Evolutionary conservation across 64 coral and sea anemone genomes (phyloP).

Genomic region (Hydrozoanthus tunicans): DNA sequence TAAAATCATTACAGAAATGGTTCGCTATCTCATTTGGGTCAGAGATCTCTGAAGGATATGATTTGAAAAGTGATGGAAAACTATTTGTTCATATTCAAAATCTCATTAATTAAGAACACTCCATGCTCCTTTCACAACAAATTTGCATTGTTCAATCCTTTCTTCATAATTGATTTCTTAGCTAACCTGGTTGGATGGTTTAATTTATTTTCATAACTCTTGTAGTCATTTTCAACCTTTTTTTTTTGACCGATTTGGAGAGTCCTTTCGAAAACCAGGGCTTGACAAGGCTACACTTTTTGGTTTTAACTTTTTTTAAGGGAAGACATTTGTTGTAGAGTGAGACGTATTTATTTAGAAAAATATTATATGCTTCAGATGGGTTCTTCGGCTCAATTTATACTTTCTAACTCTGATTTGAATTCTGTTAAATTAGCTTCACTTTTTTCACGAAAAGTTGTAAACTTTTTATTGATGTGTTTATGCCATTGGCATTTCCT

Average conservation of each 20-base stretch:
- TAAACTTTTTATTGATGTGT: not conserved
- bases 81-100: not conserved
- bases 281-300: too few relatives aligned
- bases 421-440: not conserved
- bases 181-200: too few relatives aligned
- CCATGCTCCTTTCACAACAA: not conserved
- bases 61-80: not conserved
- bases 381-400: not conserved
- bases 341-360: too few relatives aligned
- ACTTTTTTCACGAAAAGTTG: slow-evolving; percentile 1
- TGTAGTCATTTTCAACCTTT: too few relatives aligned
- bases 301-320: too few relatives aligned
- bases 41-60: not conserved
- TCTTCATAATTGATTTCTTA: too few relatives aligned
- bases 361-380: not conserved
- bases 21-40: not conserved
- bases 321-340: too few relatives aligned
- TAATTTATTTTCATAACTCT: too few relatives aligned
- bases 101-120: not conserved
- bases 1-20: not conserved
- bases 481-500: not conserved
- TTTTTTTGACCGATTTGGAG: too few relatives aligned
- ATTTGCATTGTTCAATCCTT: too few relatives aligned
- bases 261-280: too few relatives aligned
- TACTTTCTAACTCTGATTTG: not conserved